phyloP scores from a whole-genome alignment of 2,113 vertebrate genomes.

The Zingel zingel region DNA sequence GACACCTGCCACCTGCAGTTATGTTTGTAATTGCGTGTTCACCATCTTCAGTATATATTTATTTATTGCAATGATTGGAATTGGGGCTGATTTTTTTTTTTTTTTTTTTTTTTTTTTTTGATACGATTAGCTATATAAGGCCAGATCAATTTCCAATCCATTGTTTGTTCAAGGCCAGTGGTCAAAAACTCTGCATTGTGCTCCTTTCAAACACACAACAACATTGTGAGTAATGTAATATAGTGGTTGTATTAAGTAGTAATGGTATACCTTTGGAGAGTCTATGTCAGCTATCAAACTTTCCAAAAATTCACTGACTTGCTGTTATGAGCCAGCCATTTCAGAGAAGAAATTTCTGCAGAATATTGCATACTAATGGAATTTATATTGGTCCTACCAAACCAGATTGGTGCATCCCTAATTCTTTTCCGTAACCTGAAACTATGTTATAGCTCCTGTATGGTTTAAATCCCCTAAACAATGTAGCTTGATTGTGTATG shows the following conservation, averaged over 20 bases:
- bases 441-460: not conserved
- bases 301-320: slow-evolving; percentile 8
- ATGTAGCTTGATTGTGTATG: not conserved
- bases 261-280: not conserved
- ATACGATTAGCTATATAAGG: not conserved
- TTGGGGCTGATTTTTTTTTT: not conserved
- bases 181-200: not conserved
- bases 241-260: not conserved
- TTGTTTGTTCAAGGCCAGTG: not conserved
- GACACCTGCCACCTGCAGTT: not conserved
- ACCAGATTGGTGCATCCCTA: not conserved
- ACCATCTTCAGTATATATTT: not conserved
- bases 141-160: not conserved
- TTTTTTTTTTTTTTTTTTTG: not conserved
- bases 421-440: not conserved
- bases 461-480: not conserved
- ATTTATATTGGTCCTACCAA: not conserved
- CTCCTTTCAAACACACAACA: not conserved
- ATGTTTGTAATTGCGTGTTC: not conserved
- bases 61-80: not conserved
- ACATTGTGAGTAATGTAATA: not conserved
- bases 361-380: not conserved
- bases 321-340: not conserved
- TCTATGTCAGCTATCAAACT: not conserved
- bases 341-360: not conserved